A percentile compares a stretch with the other conserved stretches of the same genome.
Conservation (phyloP, 2,113 vertebrate species). For the Enhydra lutris region DNA sequence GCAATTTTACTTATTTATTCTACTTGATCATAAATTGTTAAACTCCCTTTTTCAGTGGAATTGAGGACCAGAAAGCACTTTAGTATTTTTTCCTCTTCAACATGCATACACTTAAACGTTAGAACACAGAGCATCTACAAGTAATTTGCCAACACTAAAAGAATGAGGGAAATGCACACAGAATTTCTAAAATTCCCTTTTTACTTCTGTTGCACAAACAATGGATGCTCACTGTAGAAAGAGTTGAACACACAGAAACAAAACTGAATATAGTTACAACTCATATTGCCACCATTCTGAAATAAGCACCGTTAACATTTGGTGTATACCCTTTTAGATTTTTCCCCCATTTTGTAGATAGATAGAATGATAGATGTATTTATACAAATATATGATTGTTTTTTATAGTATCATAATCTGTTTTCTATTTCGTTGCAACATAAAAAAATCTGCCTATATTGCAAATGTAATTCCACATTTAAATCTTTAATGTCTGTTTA, state of each 20-base stretch:
- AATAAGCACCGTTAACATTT: background rate
- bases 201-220: slow-evolving; percentile 7
- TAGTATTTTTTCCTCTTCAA: background rate
- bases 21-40: background rate
- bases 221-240: background rate
- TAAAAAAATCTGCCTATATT: background rate
- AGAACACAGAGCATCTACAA: background rate
- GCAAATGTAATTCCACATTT: background rate
- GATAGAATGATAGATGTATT: background rate
- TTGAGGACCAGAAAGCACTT: background rate
- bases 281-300: background rate
- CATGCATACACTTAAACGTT: background rate
- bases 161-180: background rate
- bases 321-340: background rate
- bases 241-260: background rate
- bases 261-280: background rate
- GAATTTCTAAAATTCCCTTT: background rate
- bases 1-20: background rate
- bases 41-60: background rate
- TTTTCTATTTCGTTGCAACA: background rate
- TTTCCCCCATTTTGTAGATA: background rate
- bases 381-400: background rate
- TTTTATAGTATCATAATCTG: background rate
- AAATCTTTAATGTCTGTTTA: background rate
- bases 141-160: background rate